A percentile compares a stretch with the other conserved stretches of the same genome.
These are phyloP conservation scores for Hydrolagus colliei DNA, from an alignment of 2,797 vertebrate species.

Conservation along the genomic window DNA sequence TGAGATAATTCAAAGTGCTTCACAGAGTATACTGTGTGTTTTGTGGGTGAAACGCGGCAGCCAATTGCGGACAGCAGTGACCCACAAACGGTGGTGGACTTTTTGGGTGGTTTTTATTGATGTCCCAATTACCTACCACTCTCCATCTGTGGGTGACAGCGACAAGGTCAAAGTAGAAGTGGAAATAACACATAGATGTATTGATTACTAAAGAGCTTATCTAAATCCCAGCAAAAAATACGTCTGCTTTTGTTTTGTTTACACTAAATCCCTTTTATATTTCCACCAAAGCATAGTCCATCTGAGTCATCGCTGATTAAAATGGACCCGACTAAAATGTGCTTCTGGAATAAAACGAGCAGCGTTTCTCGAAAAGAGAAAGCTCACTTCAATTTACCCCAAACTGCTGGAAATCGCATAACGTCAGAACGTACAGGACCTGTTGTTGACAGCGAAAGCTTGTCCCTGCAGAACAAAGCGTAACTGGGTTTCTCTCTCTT, in stretches of 20 bases:
- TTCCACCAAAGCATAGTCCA: constrained; percentile 4
- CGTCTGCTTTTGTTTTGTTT: constrained; percentile 11
- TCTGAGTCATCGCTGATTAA: constrained; percentile 16
- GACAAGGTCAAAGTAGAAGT: constrained; percentile 21
- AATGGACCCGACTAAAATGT: background rate
- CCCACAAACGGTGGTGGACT: too few relatives aligned
- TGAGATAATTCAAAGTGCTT: too few relatives aligned
- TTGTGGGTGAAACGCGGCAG: too few relatives aligned
- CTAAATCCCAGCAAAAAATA: constrained; percentile 22
- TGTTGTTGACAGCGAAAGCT: background rate
- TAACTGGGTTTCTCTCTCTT: background rate
- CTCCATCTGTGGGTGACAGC: background rate
- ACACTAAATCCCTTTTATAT: constrained; percentile 22
- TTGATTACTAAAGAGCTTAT: constrained; percentile 28
- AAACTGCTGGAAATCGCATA: background rate
- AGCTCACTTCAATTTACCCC: constrained; percentile 3
- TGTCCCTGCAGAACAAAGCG: constrained; percentile 6
- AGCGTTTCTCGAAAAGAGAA: background rate
- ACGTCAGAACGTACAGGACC: background rate
- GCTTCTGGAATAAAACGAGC: background rate
- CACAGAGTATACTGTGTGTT: too few relatives aligned
- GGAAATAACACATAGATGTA: constrained; percentile 12
- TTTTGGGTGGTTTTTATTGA: too few relatives aligned
- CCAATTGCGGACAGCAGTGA: too few relatives aligned
- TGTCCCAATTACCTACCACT: background rate